phyloP scores from a whole-genome alignment of 2,888 invertebrate genomes.

The Megastigmus dorsalis region DNA sequence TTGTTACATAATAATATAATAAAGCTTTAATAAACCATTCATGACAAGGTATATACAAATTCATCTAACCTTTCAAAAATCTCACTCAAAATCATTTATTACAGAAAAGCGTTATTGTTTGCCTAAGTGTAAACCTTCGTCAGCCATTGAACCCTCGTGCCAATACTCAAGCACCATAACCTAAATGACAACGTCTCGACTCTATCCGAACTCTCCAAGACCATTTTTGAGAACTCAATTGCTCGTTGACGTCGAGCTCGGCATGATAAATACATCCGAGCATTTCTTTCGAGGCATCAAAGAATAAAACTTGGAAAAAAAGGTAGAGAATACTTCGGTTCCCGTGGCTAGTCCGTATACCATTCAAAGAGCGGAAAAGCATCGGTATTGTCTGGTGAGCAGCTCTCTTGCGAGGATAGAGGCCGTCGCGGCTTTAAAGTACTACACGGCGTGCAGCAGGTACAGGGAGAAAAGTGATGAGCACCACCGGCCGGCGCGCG shows the following conservation, averaged over 20 bases:
- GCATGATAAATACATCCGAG: conserved; percentile 34
- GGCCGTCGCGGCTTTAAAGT: conserved; percentile 10
- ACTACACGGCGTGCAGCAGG: too few species aligned
- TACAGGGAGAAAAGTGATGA: conserved; percentile 12
- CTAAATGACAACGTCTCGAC: too few species aligned
- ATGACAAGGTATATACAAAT: too few species aligned
- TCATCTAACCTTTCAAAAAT: too few species aligned
- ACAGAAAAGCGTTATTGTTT: too few species aligned
- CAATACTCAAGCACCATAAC: too few species aligned
- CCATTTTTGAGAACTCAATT: neutral
- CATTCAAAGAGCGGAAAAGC: conserved; percentile 22
- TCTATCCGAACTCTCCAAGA: neutral
- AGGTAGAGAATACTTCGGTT: neutral
- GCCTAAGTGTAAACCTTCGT: too few species aligned
- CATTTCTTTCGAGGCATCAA: neutral
- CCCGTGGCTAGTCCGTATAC: neutral
- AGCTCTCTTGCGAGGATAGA: neutral
- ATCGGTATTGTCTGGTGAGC: neutral
- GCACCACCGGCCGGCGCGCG: neutral
- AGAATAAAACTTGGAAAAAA: too few species aligned
- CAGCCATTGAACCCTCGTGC: too few species aligned
- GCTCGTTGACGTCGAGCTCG: neutral
- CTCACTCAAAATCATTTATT: too few species aligned
- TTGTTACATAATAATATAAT: too few species aligned
- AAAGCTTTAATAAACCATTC: too few species aligned